Conservation (phyloP, 2,888 invertebrate genomes). For the Cybosia mesomella region DNA sequence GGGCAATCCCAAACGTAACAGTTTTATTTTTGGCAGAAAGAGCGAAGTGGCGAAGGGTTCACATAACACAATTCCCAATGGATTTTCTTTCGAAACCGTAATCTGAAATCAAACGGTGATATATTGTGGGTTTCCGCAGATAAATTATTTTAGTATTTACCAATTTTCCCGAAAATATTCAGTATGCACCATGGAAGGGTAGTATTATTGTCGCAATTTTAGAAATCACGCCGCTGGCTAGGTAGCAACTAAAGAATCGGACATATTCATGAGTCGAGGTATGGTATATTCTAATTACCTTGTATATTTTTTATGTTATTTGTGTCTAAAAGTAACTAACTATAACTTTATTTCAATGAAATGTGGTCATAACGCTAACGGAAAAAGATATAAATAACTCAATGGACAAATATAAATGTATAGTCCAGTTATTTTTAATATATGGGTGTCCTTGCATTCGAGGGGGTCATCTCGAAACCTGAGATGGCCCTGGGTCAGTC, state of each 20-base stretch:
- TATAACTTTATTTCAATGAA: no score
- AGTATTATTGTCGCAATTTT: neutral
- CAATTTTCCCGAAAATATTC: neutral
- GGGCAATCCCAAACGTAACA: neutral
- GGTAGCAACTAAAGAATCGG: neutral
- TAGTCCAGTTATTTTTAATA: no score
- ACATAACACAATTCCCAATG: neutral
- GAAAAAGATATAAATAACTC: no score
- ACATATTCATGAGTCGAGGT: no score
- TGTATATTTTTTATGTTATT: no score
- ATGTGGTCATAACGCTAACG: no score
- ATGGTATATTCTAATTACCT: no score
- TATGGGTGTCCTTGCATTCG: no score
- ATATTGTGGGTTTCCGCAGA: conserved; percentile 1
- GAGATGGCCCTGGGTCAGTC: no score
- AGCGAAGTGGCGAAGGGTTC: neutral
- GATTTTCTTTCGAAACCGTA: conserved; percentile 1
- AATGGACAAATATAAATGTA: no score
- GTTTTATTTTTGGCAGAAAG: neutral
- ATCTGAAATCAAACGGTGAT: neutral
- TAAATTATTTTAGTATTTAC: neutral
- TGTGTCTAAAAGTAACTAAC: no score
- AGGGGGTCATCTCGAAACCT: no score
- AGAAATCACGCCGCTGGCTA: neutral
- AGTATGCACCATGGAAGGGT: neutral